A percentile compares a stretch with the other conserved stretches of the same genome.
These are phyloP conservation scores for Phocides pigmalion DNA, from an alignment of 1,140 invertebrate genomes.

Conservation along the genomic window DNA sequence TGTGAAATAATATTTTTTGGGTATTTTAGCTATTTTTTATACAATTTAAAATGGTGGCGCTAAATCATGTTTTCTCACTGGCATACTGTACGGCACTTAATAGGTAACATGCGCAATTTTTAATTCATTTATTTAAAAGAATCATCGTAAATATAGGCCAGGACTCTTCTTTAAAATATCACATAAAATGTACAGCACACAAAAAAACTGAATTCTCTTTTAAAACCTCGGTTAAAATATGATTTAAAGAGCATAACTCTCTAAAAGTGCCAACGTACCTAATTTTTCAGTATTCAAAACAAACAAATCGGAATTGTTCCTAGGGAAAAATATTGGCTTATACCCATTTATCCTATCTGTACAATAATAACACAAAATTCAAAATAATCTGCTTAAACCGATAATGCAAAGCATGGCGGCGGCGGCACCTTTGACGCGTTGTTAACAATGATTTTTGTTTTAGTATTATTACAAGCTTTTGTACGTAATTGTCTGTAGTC, in stretches of 20 bases:
- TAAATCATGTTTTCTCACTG: too few relatives aligned
- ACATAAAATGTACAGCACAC: not conserved
- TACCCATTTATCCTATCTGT: conserved; percentile 25
- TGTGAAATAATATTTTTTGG: too few relatives aligned
- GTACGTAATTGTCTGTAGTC: conserved; percentile 17
- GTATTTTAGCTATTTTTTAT: too few relatives aligned
- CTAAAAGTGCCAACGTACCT: not conserved
- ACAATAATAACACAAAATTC: conserved; percentile 4
- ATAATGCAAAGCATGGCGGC: conserved; percentile 9
- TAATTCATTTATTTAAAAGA: too few relatives aligned
- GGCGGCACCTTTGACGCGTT: conserved; percentile 19
- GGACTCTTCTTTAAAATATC: not conserved
- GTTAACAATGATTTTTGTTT: conserved; percentile 33
- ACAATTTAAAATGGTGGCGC: too few relatives aligned
- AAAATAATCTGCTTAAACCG: conserved; percentile 23
- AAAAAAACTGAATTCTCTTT: too few relatives aligned
- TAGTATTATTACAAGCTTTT: conserved; percentile 32
- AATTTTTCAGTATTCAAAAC: not conserved
- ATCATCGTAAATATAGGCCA: too few relatives aligned
- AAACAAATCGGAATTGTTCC: not conserved
- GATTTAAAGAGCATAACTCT: not conserved
- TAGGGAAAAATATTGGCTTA: conserved; percentile 7
- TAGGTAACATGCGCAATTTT: too few relatives aligned
- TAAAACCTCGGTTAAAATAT: too few relatives aligned
- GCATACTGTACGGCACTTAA: too few relatives aligned